phyloP scores from a whole-genome alignment of 2,113 vertebrate species.

The Pavo muticus region DNA sequence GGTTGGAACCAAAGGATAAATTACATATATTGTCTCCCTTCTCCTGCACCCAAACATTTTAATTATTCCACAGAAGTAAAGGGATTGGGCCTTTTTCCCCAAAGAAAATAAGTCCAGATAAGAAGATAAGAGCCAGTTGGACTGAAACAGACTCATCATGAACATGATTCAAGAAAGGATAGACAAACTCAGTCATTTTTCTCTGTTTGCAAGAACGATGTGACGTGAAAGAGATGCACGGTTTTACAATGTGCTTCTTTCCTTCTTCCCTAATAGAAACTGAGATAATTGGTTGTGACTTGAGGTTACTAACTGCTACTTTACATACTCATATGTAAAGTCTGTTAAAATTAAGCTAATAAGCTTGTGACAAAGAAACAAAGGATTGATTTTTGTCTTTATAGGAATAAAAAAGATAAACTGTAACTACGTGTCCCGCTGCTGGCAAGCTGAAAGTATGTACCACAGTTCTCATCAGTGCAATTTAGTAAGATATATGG shows the following conservation, averaged over 20 bases:
- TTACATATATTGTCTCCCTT: neutral
- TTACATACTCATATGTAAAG: neutral
- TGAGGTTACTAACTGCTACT: neutral
- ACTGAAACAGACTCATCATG: neutral
- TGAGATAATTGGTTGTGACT: neutral
- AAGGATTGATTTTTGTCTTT: rapidly evolving
- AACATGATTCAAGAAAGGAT: neutral
- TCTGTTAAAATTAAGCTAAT: neutral
- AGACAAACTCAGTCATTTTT: too few species aligned
- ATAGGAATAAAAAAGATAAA: neutral
- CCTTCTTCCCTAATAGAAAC: neutral
- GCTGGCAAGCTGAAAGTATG: neutral
- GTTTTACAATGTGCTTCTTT: neutral
- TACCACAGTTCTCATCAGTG: neutral
- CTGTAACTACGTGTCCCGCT: neutral
- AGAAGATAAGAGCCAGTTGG: neutral
- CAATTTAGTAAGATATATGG: neutral
- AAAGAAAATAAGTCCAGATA: neutral
- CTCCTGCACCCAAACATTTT: neutral
- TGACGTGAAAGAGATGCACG: neutral
- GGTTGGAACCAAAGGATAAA: neutral
- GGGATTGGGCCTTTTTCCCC: neutral
- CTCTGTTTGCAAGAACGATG: neutral
- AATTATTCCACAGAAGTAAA: neutral
- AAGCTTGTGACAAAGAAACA: neutral